Evolutionary conservation across 2,113 vertebrate genomes (phyloP), one percentile per base, ranked within the genome.

Genomic region (Neogobius melanostomus): DNA sequence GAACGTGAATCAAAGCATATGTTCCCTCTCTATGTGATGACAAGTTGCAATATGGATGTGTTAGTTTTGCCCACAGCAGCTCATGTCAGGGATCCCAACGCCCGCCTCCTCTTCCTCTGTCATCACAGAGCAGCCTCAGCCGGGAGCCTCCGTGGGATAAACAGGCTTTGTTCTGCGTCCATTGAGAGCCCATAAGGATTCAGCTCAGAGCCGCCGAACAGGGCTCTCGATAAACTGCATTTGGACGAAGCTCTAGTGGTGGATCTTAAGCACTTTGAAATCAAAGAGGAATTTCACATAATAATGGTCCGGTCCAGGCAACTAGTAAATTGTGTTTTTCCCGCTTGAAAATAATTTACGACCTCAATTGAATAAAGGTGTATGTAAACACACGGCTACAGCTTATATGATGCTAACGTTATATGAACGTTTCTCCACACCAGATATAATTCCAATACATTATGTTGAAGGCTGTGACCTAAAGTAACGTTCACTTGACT

Each of bases 161-260:
- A 77, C 71, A 11, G 9, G 76, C 71, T 82, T 75, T 79, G 71
- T 74, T 82, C 74, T 68, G 64, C 68, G 71, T 82, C 74, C 71
- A 69, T 64, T 43, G 28, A 14, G 63, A 76, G 63, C 49, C 69
- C 65, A 79, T 79, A 76, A 76, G 66, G 69, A 53, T 69, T 67
- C 50, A 46, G 51, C 49, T 64, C 48, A 52, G n/a, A 71, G 68
- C 64, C 64, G 60, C 64, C 51, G 52, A 82, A 68, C 56, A 70
- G 57, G 69, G 53, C 54, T 49, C 28, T 16, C 50, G 51, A 64
- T 28, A 62, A 73, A 9, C 16, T 54, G 49, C 6, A n/a, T 50
- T 69, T 75, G 56, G 68, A 53, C 53, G 51, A 5, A 42, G 11
- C 17, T 51, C 36, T 60, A 15, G 76, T 45, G 52, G 57, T 52